A percentile compares a stretch with the other conserved stretches of the same genome.
Conservation (phyloP, 2,888 invertebrate genomes). For the Phortica okadai region DNA sequence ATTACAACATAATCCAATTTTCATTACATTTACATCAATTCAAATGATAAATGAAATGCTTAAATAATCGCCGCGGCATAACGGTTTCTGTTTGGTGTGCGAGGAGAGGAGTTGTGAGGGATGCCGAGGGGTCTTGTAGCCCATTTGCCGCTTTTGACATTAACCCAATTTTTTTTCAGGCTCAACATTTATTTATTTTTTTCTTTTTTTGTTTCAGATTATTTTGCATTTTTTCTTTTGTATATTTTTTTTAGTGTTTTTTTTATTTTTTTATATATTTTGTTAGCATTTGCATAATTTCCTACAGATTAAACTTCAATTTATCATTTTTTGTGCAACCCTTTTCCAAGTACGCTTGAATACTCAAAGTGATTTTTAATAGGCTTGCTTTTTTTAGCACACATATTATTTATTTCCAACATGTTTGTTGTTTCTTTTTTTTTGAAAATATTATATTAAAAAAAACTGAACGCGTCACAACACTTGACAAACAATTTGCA, state of each 20-base stretch:
- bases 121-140: constrained; percentile 37
- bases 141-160: constrained; percentile 39
- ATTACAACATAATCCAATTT: constrained; percentile 65
- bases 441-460: not conserved
- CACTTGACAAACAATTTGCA: not conserved
- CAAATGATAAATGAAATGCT: constrained; percentile 67
- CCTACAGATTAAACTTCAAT: constrained; percentile 66
- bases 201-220: not conserved
- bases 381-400: constrained; percentile 48
- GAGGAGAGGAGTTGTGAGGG: constrained; percentile 24
- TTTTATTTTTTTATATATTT: constrained; percentile 42
- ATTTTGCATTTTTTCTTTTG: constrained; percentile 40
- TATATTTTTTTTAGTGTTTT: not conserved
- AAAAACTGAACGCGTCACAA: not conserved
- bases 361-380: constrained; percentile 69
- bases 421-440: not conserved
- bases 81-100: not conserved
- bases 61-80: constrained; percentile 53
- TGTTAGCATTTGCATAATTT: constrained; percentile 63
- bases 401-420: not conserved
- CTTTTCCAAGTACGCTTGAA: constrained; percentile 50
- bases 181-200: not conserved
- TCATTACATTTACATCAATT: constrained; percentile 65
- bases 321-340: constrained; percentile 56
- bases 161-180: constrained; percentile 35